These are phyloP conservation scores for Drosophila sp. DNA, from an alignment of 1,140 invertebrate genomes.

Conservation along the genomic window DNA sequence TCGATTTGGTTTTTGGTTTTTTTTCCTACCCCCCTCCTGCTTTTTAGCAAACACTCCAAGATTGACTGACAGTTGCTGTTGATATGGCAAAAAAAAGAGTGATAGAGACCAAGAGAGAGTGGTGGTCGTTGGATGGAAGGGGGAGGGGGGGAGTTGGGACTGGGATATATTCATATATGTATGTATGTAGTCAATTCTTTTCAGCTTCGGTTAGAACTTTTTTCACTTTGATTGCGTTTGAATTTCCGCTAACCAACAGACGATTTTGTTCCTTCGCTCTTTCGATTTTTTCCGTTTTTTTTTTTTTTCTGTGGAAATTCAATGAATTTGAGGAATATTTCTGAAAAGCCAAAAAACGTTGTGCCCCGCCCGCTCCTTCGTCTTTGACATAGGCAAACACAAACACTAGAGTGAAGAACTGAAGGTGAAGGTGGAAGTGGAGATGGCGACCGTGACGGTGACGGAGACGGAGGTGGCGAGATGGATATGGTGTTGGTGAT, in stretches of 20 bases:
- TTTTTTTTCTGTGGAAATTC: slow-evolving; percentile 39
- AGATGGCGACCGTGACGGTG: slow-evolving; percentile 16
- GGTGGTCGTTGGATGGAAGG: slow-evolving; percentile 15
- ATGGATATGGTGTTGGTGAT: slow-evolving; percentile 31
- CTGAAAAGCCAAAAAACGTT: slow-evolving; percentile 43
- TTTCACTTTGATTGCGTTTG: slow-evolving; percentile 70
- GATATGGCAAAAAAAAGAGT: slow-evolving; percentile 16
- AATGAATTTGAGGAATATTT: slow-evolving; percentile 74
- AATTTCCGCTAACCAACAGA: slow-evolving; percentile 48
- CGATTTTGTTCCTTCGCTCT: neutral
- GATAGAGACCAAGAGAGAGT: neutral
- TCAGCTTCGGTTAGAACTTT: slow-evolving; percentile 44
- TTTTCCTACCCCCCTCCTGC: slow-evolving; percentile 13
- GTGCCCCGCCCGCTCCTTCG: slow-evolving; percentile 11
- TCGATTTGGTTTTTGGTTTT: slow-evolving; percentile 7
- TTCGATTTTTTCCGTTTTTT: neutral
- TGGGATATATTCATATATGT: slow-evolving; percentile 32
- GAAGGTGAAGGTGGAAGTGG: slow-evolving; percentile 7
- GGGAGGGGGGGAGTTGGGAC: neutral
- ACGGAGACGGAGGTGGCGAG: neutral
- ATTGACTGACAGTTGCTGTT: slow-evolving; percentile 56
- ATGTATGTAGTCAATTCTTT: slow-evolving; percentile 26
- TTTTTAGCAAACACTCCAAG: slow-evolving; percentile 37
- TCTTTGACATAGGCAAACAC: slow-evolving; percentile 61
- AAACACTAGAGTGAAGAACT: slow-evolving; percentile 37